Base-by-base conservation (phyloP, 2,113 vertebrate genomes). In the Thamnaconus septentrionalis region DNA sequence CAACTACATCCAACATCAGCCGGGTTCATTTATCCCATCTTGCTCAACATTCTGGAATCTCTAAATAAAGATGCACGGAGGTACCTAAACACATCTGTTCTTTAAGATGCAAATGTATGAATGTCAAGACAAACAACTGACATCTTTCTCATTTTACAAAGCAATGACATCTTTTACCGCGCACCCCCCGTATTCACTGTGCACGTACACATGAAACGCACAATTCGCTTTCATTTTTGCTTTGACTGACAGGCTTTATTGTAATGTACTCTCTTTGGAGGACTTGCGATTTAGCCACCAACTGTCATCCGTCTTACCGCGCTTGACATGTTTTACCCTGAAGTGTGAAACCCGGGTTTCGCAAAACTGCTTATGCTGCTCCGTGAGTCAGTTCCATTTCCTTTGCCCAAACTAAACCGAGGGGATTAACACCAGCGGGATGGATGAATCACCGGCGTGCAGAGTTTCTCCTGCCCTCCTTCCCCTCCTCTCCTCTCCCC, bases 361-460 rank as follows among this genome's bases (percentile, higher is more conserved):
- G 10, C 39, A 75, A 56, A 9, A 69, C 58, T 44, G 57, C 64
- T 64, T 53, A 42, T 54, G 10, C 70, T 69, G 55, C 43, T 3
- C 42, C 52, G 65, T 42, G 49, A 50, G 40, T 61, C 57, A 64
- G 42, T 41, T 59, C 7, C 1, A 31, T 66, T 66, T 79, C 57
- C 43, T 71, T 69, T 31, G 47, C 56, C 44, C 44, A 41, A 61
- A 47, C 75, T 66, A 78, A 58, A n/a, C 12, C 49, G 39, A 67
- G 57, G 40, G 59, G 64, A 76, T 77, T 70, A 79, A 69, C 44
- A 41, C 54, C 54, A 74, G 51, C 49, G 64, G 62, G 64, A 78
- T 68, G 71, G 18, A 31, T 31, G 18, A 31, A 31, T 31, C 18
- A 31, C 18, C 18, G 18, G 1, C 18, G 18, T 31, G 18, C 18